Evolutionary conservation across 1,140 invertebrate genomes (phyloP), one percentile per base, ranked within the genome.

Genomic region (Atopsyche davidsoni): DNA sequence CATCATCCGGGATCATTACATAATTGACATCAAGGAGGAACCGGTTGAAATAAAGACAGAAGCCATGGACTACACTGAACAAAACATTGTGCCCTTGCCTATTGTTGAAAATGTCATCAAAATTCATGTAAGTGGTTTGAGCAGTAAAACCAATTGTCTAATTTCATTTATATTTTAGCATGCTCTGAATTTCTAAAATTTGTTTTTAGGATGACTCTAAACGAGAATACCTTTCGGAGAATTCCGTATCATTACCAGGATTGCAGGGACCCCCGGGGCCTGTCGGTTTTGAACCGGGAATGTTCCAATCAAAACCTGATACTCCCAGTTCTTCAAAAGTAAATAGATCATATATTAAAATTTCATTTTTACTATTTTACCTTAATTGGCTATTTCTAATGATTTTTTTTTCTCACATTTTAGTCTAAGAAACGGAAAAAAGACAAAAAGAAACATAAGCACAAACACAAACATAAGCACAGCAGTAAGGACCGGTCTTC

Each of bases 371-470:
- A 32, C 50, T 48, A 40, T 35, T 45, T 11, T 41, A 6, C 13
- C 10, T 34, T 7, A 19, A 28, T 14, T 44, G 35, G 6, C 16
- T 7, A 10, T 17, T 36, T 14, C 6, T 48, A 53, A 38, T 35
- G 38, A 16, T 58, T 51, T 49, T 36, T 39, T 47, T 58, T 59
- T 61, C 57, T 60, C 61, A 32, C 57, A 55, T 68, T 69, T 57
- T 60, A 83, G 78, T 68, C 78, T 54, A 87, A 89, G 63, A 87
- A 87, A 60, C 85, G 85, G 66, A 87, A 89, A 60, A 87, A 89
- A 60, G 82, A 89, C 43, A 89, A 88, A 61, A 85, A 89, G 66
- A 87, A 87, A 60, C 81, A 87, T 57, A 86, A 86, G 62, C 82
- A 87, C 55, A 86, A 82, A 59, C 78, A 86, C 58, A 85, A 86